A percentile compares a stretch with the other conserved stretches of the same genome.
These are phyloP conservation scores for Cetoscarus ocellatus DNA, from an alignment of 2,797 vertebrate genomes.

Conservation along the genomic window DNA sequence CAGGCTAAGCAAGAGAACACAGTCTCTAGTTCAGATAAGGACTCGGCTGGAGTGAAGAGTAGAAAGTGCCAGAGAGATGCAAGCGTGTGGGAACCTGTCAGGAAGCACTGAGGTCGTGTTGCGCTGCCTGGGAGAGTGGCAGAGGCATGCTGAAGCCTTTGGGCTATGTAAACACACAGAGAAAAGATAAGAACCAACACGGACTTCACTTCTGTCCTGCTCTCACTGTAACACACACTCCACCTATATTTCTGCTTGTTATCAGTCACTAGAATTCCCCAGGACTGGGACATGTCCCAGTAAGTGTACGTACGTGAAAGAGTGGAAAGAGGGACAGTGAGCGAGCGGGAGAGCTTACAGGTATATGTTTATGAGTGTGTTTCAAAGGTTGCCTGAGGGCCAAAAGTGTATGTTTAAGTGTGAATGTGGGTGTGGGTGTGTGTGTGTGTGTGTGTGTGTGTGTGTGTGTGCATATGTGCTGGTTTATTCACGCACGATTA, in stretches of 20 bases:
- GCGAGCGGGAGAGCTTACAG: background rate
- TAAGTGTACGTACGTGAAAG: constrained; percentile 4
- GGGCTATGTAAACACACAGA: constrained; percentile 78
- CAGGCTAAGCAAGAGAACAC: background rate
- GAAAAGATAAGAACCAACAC: constrained; percentile 63
- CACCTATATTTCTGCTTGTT: constrained; percentile 5
- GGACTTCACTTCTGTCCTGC: constrained; percentile 51
- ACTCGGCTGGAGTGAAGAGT: constrained; percentile 3
- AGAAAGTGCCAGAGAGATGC: constrained; percentile 47
- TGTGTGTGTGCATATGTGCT: background rate
- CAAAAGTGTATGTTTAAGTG: background rate
- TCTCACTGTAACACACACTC: constrained; percentile 18
- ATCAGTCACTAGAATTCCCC: constrained; percentile 20
- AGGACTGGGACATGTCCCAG: background rate
- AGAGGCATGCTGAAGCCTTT: constrained; percentile 72
- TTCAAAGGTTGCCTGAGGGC: constrained; percentile 24
- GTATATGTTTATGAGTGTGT: constrained; percentile 8
- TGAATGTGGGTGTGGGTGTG: no score
- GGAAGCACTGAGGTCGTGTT: constrained; percentile 50
- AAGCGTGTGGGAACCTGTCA: constrained; percentile 79
- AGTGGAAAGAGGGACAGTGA: constrained; percentile 20
- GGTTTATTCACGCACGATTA: background rate
- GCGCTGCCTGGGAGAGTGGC: constrained; percentile 62
- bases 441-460: no score
- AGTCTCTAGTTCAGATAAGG: constrained; percentile 8